Base-by-base conservation (phyloP, 2,888 invertebrate genomes). In the Tenthredo livida region DNA sequence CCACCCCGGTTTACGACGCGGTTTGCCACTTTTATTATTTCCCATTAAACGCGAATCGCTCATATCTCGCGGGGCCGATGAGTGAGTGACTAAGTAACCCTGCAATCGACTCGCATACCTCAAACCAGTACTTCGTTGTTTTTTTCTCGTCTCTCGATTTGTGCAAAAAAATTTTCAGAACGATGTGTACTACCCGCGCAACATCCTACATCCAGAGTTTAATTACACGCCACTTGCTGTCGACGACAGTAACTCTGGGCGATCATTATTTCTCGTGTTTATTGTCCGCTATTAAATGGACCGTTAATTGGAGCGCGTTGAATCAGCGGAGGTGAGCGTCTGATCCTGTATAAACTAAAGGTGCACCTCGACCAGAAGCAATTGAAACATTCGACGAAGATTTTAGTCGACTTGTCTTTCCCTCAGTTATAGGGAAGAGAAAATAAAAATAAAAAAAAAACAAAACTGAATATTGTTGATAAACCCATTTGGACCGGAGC, bases 191-290 rank as follows among this genome's bases (percentile, higher is more conserved):
- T 10, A 37, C 37, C 33, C 33, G 33, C 10, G 33, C 33, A 67
- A 29, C 67, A 67, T 33, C 67, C 67, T 67, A 67, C 17, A 33
- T 29, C 33, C 33, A 67, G 67, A 33, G 67, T 67, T 67, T 67
- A 67, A 67, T 67, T 67, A 67, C 67, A 67, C 67, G 33, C 67
- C 67, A 67, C 67, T 67, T 67, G 33, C 67, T 67, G 67, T 67
- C 67, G 67, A 33, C 67, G 67, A 67, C 67, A 67, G 67, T 67
- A 67, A 67, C 67, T 33, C 67, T 33, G 33, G 67, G 33, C 33
- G 67, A 67, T 67, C 67, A 67, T 67, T 67, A 67, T 67, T 67
- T 33, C 67, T 33, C 67, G 67, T 67, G 67, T 67, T 67, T 67
- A 67, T 67, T 67, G 67, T 67, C 33, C 33, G 33, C 67, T 67